These are phyloP conservation scores for Mugil cephalus DNA, from an alignment of 2,113 vertebrate genomes.

Conservation along the genomic window DNA sequence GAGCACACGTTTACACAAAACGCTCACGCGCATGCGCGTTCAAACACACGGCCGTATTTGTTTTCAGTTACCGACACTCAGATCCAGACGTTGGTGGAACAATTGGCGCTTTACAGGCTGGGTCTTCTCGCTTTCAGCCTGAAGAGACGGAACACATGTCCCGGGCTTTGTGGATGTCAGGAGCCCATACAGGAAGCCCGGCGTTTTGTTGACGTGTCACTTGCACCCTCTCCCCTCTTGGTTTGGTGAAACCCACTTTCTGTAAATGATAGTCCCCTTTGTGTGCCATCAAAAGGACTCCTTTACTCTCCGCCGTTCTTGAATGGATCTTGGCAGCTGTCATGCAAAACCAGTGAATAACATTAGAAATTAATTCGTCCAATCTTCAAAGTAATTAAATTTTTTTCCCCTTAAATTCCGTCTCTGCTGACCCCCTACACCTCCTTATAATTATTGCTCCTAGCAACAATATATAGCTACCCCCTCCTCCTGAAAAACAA, in stretches of 20 bases:
- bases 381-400: slow-evolving; percentile 88
- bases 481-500: slow-evolving; percentile 83
- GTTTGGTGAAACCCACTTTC: slow-evolving; percentile 83
- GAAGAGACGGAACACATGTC: slow-evolving; percentile 87
- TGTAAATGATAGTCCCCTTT: slow-evolving; percentile 88
- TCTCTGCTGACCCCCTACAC: slow-evolving; percentile 53
- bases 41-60: slow-evolving; percentile 39
- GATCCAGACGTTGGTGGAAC: slow-evolving; percentile 49
- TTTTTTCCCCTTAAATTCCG: slow-evolving; percentile 71
- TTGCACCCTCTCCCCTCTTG: slow-evolving; percentile 87
- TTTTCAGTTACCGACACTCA: slow-evolving; percentile 35
- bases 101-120: slow-evolving; percentile 55
- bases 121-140: slow-evolving; percentile 62
- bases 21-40: background rate
- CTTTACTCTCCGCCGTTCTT: slow-evolving; percentile 80
- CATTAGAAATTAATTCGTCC: slow-evolving; percentile 91
- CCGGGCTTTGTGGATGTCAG: slow-evolving; percentile 85
- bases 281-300: slow-evolving; percentile 87
- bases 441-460: slow-evolving; percentile 84
- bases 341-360: slow-evolving; percentile 88
- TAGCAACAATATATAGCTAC: slow-evolving; percentile 86
- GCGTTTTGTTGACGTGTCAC: slow-evolving; percentile 92
- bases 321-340: slow-evolving; percentile 89
- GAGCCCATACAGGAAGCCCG: slow-evolving; percentile 85
- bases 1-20: slow-evolving; percentile 8